These are phyloP conservation scores for Macaria liturata DNA, from an alignment of 2,888 invertebrate genomes.

Conservation along the genomic window DNA sequence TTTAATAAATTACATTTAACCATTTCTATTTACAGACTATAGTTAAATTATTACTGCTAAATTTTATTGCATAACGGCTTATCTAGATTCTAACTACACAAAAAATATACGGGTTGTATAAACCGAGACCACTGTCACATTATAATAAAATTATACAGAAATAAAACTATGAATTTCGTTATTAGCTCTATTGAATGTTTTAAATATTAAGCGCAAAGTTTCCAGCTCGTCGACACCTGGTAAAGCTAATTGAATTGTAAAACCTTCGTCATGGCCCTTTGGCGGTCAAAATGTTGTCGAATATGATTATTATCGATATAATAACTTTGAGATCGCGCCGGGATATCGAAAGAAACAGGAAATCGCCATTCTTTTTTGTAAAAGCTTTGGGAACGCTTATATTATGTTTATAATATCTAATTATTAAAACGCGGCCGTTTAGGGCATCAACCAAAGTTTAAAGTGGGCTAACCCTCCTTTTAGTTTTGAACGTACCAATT, in stretches of 20 bases:
- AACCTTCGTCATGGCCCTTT: slow-evolving; percentile 76
- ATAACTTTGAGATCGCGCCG: slow-evolving; percentile 64
- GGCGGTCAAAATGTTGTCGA: slow-evolving; percentile 72
- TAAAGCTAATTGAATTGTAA: slow-evolving; percentile 79
- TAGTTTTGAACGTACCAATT: too few relatives aligned
- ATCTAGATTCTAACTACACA: too few relatives aligned
- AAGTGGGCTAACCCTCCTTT: too few relatives aligned
- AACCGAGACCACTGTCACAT: too few relatives aligned
- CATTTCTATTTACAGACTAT: too few relatives aligned
- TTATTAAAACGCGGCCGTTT: slow-evolving; percentile 3
- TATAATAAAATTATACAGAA: slow-evolving; percentile 32
- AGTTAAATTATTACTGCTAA: too few relatives aligned
- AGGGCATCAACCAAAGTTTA: too few relatives aligned
- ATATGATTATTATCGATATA: slow-evolving; percentile 74
- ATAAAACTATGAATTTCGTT: slow-evolving; percentile 59
- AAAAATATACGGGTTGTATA: too few relatives aligned
- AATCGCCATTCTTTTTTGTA: slow-evolving; percentile 48
- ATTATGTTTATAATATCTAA: slow-evolving; percentile 8
- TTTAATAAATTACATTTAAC: too few relatives aligned
- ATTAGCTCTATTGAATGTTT: slow-evolving; percentile 55
- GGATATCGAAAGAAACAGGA: slow-evolving; percentile 53
- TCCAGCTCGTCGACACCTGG: slow-evolving; percentile 72
- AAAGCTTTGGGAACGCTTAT: slow-evolving; percentile 12
- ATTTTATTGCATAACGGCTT: too few relatives aligned
- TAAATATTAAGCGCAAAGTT: slow-evolving; percentile 70